These are phyloP conservation scores for Liparis tanakae DNA, from an alignment of 2,797 vertebrate genomes.

Conservation along the genomic window DNA sequence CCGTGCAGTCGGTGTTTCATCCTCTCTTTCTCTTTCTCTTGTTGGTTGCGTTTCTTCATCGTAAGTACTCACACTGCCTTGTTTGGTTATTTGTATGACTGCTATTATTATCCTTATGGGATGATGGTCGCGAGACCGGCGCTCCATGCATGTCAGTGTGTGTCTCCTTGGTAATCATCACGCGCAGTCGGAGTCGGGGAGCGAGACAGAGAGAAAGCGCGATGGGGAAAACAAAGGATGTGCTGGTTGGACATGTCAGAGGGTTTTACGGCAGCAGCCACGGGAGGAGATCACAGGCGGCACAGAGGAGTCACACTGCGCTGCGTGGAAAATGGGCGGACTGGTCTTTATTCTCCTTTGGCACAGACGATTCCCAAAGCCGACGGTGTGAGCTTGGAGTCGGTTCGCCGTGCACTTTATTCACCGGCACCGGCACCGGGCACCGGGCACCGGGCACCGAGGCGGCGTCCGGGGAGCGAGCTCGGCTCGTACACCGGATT, in stretches of 20 bases:
- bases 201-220: conserved; percentile 49
- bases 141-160: conserved; percentile 60
- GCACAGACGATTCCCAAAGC: conserved; percentile 91
- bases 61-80: conserved; percentile 51
- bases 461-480: conserved; percentile 61
- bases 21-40: neutral
- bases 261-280: conserved; percentile 87
- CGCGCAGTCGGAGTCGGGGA: conserved; percentile 56
- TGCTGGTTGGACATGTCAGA: conserved; percentile 82
- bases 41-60: conserved; percentile 5
- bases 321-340: conserved; percentile 95
- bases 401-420: conserved; percentile 91
- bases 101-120: conserved; percentile 28
- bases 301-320: conserved; percentile 92
- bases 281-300: conserved; percentile 88
- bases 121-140: conserved; percentile 38
- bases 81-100: conserved; percentile 30
- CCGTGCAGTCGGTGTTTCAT: conserved; percentile 16
- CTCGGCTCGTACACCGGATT: conserved; percentile 72
- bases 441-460: too few relatives aligned
- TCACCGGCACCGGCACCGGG: too few relatives aligned
- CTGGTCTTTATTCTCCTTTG: conserved; percentile 88
- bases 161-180: conserved; percentile 64
- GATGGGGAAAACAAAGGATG: conserved; percentile 46
- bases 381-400: conserved; percentile 89